A percentile compares a stretch with the other conserved stretches of the same genome.
Evolutionary conservation across 2,113 vertebrate species (phyloP).

Genomic region (Chaetura pelagica): DNA sequence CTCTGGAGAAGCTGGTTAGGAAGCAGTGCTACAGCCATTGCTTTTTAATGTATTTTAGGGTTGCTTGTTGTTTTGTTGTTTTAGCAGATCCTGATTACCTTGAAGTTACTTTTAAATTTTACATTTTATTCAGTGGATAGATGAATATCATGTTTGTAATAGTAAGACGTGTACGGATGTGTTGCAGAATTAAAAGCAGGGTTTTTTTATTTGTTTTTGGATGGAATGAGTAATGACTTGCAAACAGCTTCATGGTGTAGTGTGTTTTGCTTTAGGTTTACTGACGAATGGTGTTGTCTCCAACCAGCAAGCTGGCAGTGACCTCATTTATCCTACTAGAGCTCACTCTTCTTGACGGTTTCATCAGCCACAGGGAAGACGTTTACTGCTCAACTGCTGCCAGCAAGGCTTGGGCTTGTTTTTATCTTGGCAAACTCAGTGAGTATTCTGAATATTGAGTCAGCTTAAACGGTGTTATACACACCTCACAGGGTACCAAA

Average conservation of each 20-base stretch:
- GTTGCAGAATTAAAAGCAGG: neutral
- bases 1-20: neutral
- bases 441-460: neutral
- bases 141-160: neutral
- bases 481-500: neutral
- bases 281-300: constrained; percentile 42
- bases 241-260: neutral
- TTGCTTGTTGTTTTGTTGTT: neutral
- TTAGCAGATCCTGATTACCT: neutral
- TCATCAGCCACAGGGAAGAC: constrained; percentile 38
- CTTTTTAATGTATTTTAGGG: neutral
- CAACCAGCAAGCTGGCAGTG: constrained; percentile 39
- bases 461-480: neutral
- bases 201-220: neutral
- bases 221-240: neutral
- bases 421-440: neutral
- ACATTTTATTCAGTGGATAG: neutral
- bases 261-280: constrained; percentile 31
- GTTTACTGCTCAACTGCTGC: constrained; percentile 27
- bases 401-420: constrained; percentile 8
- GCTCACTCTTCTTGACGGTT: constrained; percentile 38
- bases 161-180: neutral
- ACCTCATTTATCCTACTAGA: constrained; percentile 30
- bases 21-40: neutral
- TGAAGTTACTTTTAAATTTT: neutral